Conservation (phyloP, 2,113 vertebrate species). For the Hystrix brachyura region DNA sequence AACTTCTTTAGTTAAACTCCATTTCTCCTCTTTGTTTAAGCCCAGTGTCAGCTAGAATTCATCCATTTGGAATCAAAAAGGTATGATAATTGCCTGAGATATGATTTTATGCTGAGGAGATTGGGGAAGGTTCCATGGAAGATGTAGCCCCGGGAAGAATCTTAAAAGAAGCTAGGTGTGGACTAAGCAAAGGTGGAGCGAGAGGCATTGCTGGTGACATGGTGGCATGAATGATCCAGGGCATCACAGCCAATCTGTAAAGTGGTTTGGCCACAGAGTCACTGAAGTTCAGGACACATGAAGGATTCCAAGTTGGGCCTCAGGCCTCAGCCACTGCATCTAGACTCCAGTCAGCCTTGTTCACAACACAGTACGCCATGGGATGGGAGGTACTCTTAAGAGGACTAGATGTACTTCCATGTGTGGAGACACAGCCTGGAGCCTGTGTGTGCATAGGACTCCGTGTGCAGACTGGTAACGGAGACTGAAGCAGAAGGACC, state of each 20-base stretch:
- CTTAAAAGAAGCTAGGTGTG: not conserved
- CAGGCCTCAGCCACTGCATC: too few relatives aligned
- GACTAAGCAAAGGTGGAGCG: not conserved
- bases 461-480: not conserved
- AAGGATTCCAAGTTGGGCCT: not conserved
- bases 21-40: not conserved
- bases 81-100: not conserved
- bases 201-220: not conserved
- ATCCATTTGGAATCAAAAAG: not conserved
- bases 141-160: not conserved
- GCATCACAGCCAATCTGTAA: not conserved
- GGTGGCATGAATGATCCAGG: not conserved
- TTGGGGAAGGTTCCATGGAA: not conserved
- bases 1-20: not conserved
- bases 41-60: not conserved
- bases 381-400: not conserved
- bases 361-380: accelerated
- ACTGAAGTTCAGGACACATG: not conserved
- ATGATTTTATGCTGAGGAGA: not conserved
- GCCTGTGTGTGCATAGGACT: too few relatives aligned
- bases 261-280: not conserved
- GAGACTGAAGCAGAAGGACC: not conserved
- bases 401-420: not conserved
- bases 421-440: not conserved
- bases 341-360: not conserved